Evolutionary conservation across 2,888 invertebrate genomes (phyloP).

Genomic region (Dicranocentrus wangi): DNA sequence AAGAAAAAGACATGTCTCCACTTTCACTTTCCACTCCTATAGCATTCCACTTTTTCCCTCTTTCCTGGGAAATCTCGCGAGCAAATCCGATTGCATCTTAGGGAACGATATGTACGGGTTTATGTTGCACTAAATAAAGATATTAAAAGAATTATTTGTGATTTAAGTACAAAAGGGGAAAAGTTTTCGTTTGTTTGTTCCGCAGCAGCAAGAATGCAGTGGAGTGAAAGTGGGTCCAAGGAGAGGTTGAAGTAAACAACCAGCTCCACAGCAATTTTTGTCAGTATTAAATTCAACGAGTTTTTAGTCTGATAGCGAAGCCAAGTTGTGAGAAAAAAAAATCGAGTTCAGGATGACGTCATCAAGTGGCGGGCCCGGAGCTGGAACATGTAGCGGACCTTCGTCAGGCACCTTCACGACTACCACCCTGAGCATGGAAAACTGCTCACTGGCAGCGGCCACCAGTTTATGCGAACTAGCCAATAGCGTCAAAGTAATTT

Average conservation of each 20-base stretch:
- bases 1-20: not conserved
- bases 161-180: too few species aligned
- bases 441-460: conserved; percentile 63
- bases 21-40: not conserved
- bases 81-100: not conserved
- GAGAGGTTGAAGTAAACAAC: too few species aligned
- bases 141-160: too few species aligned
- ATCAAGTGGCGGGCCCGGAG: conserved; percentile 11
- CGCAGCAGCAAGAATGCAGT: too few species aligned
- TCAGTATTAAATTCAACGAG: too few species aligned
- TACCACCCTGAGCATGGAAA: conserved; percentile 58
- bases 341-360: conserved; percentile 21
- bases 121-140: too few species aligned
- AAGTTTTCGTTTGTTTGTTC: too few species aligned
- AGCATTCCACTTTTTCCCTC: not conserved
- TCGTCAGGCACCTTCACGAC: conserved; percentile 50
- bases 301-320: too few species aligned
- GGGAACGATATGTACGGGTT: too few species aligned
- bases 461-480: conserved; percentile 65
- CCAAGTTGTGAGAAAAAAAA: too few species aligned
- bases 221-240: too few species aligned
- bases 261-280: too few species aligned
- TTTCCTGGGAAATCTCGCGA: not conserved
- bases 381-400: conserved; percentile 15
- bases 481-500: conserved; percentile 63